Conservation (phyloP, 2,113 vertebrate species). For the Eretmochelys imbricata region DNA sequence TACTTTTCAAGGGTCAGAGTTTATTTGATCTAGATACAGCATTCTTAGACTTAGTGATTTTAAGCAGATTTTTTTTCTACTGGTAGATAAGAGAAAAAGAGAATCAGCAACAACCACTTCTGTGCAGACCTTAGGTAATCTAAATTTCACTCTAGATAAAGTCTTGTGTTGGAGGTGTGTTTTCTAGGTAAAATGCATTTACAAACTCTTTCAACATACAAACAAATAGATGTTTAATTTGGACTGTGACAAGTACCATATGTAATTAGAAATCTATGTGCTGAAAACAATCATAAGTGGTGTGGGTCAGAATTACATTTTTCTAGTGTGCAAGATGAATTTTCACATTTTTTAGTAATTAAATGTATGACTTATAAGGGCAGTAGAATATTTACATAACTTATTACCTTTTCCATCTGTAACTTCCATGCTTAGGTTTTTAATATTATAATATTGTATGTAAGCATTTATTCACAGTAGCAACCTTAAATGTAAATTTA, state of each 20-base stretch:
- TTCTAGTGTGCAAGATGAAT: neutral
- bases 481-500: neutral
- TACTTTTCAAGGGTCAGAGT: slow-evolving; percentile 68
- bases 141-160: neutral
- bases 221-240: neutral
- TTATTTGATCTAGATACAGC: slow-evolving; percentile 73
- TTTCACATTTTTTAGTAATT: neutral
- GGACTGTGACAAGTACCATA: neutral
- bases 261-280: neutral
- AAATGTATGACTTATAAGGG: neutral
- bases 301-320: neutral
- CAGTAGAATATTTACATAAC: neutral
- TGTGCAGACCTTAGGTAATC: neutral
- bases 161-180: neutral
- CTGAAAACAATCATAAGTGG: neutral
- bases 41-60: slow-evolving; percentile 51
- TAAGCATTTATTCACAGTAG: neutral
- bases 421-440: neutral
- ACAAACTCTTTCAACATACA: neutral
- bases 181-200: neutral
- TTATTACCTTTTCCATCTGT: neutral
- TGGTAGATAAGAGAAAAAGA: slow-evolving; percentile 68
- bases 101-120: slow-evolving; percentile 32
- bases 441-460: neutral
- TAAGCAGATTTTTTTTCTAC: slow-evolving; percentile 32